phyloP scores from a whole-genome alignment of 2,113 vertebrate genomes.

The Cavia porcellus region DNA sequence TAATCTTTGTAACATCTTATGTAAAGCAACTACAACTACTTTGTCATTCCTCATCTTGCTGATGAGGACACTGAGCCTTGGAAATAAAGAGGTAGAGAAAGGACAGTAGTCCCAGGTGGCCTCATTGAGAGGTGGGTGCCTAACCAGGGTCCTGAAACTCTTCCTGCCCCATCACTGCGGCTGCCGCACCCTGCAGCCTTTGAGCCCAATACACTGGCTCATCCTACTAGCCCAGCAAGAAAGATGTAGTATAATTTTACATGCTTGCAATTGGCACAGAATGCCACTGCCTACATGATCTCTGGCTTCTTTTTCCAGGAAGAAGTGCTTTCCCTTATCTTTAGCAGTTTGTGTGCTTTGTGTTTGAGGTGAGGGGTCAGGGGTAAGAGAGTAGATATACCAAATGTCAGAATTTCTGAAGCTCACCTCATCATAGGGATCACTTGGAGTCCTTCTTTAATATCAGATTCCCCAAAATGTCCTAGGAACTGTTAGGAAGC shows the following conservation, averaged over 20 bases:
- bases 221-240: not conserved
- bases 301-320: constrained; percentile 2
- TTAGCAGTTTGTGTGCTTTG: not conserved
- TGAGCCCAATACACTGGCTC: not conserved
- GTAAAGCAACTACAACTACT: not conserved
- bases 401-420: not conserved
- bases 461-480: not conserved
- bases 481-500: not conserved
- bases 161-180: too few species aligned
- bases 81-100: not conserved
- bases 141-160: too few species aligned
- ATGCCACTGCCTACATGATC: not conserved
- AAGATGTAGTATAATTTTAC: not conserved
- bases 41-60: not conserved
- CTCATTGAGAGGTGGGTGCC: accelerated
- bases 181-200: not conserved
- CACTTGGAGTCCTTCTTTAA: not conserved
- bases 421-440: not conserved
- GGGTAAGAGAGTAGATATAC: not conserved
- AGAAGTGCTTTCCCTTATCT: not conserved
- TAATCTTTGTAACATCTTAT: not conserved
- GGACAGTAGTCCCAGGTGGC: not conserved
- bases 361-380: not conserved
- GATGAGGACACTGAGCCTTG: not conserved
- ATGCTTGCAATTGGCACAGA: not conserved